A percentile compares a stretch with the other conserved stretches of the same genome.
Conservation (phyloP, 2,113 vertebrate genomes). For the Hyperoodon ampullatus region DNA sequence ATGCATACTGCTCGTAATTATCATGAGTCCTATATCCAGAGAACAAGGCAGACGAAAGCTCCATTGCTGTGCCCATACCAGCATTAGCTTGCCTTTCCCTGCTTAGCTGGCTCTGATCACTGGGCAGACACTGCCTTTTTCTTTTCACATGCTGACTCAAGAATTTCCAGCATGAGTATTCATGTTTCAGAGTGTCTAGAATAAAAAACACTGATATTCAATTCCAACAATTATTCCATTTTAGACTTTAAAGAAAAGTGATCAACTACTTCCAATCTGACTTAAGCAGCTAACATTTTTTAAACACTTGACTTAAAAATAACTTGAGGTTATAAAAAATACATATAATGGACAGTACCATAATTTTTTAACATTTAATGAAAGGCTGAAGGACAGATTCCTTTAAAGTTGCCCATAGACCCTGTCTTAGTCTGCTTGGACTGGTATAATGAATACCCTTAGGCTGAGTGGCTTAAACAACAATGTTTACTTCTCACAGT, state of each 20-base stretch:
- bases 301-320: neutral
- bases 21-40: accelerated
- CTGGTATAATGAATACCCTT: neutral
- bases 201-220: neutral
- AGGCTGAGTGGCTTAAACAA: neutral
- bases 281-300: neutral
- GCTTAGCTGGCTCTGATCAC: neutral
- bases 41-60: neutral
- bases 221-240: neutral
- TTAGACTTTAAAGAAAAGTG: neutral
- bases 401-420: neutral
- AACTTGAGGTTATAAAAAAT: neutral
- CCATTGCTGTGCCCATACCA: neutral
- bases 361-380: neutral
- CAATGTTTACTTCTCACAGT: neutral
- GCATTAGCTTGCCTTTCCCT: neutral
- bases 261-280: neutral
- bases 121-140: neutral
- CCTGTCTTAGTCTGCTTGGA: neutral
- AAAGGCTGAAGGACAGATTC: neutral
- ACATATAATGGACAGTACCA: neutral
- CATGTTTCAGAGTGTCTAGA: neutral
- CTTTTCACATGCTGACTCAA: conserved; percentile 23
- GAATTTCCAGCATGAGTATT: neutral
- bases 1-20: neutral